Percentiles rank a stretch among this genome's conserved stretches.
Conservation (phyloP, 2,797 vertebrate species). For the Cirrhinus mrigala region DNA sequence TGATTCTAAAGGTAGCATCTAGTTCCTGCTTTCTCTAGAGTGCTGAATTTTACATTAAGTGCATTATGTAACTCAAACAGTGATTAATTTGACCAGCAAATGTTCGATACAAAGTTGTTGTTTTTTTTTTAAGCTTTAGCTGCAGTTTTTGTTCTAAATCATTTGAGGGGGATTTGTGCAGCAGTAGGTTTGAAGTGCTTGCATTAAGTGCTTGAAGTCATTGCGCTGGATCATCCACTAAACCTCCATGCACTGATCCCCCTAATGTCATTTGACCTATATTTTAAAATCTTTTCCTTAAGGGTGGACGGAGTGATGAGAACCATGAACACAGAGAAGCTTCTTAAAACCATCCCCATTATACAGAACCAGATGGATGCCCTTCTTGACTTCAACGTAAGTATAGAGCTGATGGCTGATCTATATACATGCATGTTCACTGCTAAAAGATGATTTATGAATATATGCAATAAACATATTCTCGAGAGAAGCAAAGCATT, state of each 20-base stretch:
- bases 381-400: slow-evolving; percentile 98
- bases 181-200: neutral
- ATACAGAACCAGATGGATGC: slow-evolving; percentile 99
- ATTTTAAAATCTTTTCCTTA: slow-evolving; percentile 51
- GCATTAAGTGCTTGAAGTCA: slow-evolving; percentile 19
- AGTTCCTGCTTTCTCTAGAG: neutral
- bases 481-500: slow-evolving; percentile 51
- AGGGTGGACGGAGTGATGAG: slow-evolving; percentile 99
- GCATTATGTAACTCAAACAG: slow-evolving; percentile 34
- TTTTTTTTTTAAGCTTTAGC: neutral
- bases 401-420: slow-evolving; percentile 65
- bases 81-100: slow-evolving; percentile 21
- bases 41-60: slow-evolving; percentile 6
- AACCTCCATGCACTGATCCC: slow-evolving; percentile 37
- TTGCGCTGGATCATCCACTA: slow-evolving; percentile 11
- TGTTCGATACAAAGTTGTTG: neutral
- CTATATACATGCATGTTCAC: neutral
- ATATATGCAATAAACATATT: neutral
- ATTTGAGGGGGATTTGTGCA: slow-evolving; percentile 18
- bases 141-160: neutral
- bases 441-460: neutral
- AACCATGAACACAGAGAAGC: slow-evolving; percentile 99
- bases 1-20: neutral
- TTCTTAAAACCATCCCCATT: slow-evolving; percentile 98
- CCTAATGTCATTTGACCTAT: slow-evolving; percentile 42